Evolutionary conservation across 2,113 vertebrate genomes (phyloP).

Genomic region (Lepus europaeus): DNA sequence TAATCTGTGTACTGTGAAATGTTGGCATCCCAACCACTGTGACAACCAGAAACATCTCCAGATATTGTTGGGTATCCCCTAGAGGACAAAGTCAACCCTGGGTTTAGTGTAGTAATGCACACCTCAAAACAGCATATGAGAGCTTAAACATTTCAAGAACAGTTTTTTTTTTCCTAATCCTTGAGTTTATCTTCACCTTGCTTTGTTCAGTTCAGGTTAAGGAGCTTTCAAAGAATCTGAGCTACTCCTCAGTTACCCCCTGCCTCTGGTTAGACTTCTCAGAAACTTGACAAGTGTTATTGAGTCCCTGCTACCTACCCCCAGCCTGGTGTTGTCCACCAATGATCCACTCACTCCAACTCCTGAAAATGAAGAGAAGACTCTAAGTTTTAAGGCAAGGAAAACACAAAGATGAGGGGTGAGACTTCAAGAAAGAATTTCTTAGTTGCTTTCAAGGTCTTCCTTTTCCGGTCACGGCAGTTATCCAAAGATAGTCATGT

Average conservation of each 20-base stretch:
- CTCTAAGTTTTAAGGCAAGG: background rate
- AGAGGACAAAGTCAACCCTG: background rate
- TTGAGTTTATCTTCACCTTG: background rate
- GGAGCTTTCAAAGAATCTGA: background rate
- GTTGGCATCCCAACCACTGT: background rate
- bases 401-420: background rate
- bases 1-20: background rate
- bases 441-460: background rate
- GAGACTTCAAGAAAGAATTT: background rate
- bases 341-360: background rate
- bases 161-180: background rate
- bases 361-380: background rate
- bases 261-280: background rate
- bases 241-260: background rate
- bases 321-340: background rate
- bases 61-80: background rate
- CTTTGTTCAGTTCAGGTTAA: background rate
- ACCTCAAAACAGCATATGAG: background rate
- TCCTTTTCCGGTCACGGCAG: background rate
- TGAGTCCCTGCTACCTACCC: background rate
- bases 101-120: background rate
- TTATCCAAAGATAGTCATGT: background rate
- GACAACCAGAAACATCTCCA: constrained; percentile 10
- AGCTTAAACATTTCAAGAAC: background rate
- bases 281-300: background rate